These are phyloP conservation scores for Cephus runcator DNA, from an alignment of 2,888 invertebrate genomes.

Conservation along the genomic window DNA sequence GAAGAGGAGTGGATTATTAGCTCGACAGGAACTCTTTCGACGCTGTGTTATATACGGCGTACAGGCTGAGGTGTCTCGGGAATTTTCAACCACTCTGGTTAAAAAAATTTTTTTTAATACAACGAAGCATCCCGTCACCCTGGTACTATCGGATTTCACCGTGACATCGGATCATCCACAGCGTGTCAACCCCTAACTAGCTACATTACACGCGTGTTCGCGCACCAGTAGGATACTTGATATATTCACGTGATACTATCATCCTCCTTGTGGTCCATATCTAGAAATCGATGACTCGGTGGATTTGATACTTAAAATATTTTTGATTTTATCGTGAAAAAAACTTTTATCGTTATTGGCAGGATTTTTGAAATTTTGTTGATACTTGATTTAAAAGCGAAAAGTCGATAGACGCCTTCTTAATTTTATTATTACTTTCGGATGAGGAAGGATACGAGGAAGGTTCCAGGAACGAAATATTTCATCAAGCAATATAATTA, in stretches of 20 bases:
- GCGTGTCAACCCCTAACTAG: constrained; percentile 6
- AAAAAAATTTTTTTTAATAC: background rate
- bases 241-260: background rate
- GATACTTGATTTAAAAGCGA: background rate
- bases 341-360: background rate
- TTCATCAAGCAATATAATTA: constrained; percentile 59
- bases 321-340: background rate
- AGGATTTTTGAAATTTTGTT: background rate
- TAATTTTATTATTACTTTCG: background rate
- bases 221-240: constrained; percentile 24
- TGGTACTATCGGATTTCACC: background rate
- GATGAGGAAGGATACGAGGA: constrained; percentile 27
- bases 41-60: background rate
- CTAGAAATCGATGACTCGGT: background rate
- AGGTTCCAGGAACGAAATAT: constrained; percentile 56
- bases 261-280: background rate
- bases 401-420: background rate
- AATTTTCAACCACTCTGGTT: background rate
- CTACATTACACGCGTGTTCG: constrained; percentile 18
- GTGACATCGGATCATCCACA: constrained; percentile 8
- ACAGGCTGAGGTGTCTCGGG: background rate
- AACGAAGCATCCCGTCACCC: background rate
- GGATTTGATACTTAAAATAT: background rate
- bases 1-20: background rate
- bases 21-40: background rate